A percentile compares a stretch with the other conserved stretches of the same genome.
Evolutionary conservation across 2,113 vertebrate genomes (phyloP).

Genomic region (Numenius arquata): DNA sequence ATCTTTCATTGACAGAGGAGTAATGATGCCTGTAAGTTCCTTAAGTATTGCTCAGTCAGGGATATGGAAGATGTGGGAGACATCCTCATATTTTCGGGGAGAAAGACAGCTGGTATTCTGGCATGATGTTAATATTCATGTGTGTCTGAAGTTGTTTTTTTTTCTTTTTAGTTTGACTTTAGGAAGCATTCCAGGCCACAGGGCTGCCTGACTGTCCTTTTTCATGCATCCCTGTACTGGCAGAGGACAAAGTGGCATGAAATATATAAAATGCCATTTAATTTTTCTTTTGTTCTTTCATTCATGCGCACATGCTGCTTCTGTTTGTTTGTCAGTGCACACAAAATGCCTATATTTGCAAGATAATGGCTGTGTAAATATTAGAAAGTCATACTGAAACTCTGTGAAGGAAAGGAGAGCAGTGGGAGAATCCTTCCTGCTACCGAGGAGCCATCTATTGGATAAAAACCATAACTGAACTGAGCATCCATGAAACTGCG

Average conservation of each 20-base stretch:
- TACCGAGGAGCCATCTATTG: constrained; percentile 63
- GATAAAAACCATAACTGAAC: constrained; percentile 63
- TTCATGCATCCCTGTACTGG: background rate
- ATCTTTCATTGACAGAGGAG: background rate
- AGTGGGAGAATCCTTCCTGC: constrained; percentile 47
- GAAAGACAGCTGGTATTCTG: background rate
- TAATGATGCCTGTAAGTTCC: constrained; percentile 18
- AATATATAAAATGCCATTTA: constrained; percentile 3
- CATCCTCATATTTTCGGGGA: background rate
- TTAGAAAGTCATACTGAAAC: constrained; percentile 36
- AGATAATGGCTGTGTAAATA: constrained; percentile 51
- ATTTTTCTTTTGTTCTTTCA: constrained; percentile 39
- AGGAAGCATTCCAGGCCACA: constrained; percentile 5
- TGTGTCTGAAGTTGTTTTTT: background rate
- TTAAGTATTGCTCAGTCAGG: constrained; percentile 27
- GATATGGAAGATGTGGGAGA: background rate
- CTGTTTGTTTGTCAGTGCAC: constrained; percentile 27
- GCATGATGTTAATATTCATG: background rate
- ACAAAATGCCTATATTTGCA: constrained; percentile 49
- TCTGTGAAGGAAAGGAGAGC: background rate
- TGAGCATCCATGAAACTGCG: background rate
- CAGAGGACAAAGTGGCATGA: background rate
- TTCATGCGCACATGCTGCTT: background rate
- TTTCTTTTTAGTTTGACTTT: background rate
- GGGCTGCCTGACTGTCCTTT: background rate